Percentiles rank a stretch among this genome's conserved stretches.
These are phyloP conservation scores for Chydorus sphaericus DNA, from an alignment of 2,888 invertebrate genomes.

Conservation along the genomic window DNA sequence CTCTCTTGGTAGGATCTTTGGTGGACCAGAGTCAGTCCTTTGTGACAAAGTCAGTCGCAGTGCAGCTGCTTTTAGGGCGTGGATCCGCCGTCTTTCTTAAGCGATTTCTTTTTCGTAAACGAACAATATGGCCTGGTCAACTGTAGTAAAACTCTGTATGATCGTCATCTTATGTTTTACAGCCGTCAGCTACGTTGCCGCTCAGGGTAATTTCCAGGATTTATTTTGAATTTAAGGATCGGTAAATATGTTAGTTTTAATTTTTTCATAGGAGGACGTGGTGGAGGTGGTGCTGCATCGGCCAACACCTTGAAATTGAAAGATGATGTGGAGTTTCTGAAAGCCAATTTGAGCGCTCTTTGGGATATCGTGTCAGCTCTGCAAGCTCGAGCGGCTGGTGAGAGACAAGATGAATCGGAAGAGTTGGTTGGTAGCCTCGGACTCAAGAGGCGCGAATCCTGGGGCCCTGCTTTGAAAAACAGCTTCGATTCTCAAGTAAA, in stretches of 20 bases:
- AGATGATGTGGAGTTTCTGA: slow-evolving; percentile 13
- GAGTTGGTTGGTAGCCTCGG: slow-evolving; percentile 12
- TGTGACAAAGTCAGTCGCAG: too few relatives aligned
- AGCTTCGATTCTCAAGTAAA: slow-evolving; percentile 12
- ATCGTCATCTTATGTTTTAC: slow-evolving; percentile 6
- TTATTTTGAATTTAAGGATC: too few relatives aligned
- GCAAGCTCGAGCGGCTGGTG: slow-evolving; percentile 12
- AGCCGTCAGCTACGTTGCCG: slow-evolving; percentile 1
- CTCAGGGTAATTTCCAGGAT: slow-evolving; percentile 9
- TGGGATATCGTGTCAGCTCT: slow-evolving; percentile 13
- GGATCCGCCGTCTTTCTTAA: too few relatives aligned
- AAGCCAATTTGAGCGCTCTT: slow-evolving; percentile 13
- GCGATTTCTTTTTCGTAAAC: not conserved
- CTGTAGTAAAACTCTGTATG: not conserved
- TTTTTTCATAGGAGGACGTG: not conserved
- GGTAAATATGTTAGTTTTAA: not conserved
- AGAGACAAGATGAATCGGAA: slow-evolving; percentile 12
- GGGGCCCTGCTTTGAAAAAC: slow-evolving; percentile 12
- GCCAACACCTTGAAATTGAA: slow-evolving; percentile 7
- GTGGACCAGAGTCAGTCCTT: too few relatives aligned
- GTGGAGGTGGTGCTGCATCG: not conserved
- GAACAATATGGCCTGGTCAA: slow-evolving; percentile 1
- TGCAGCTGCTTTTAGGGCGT: too few relatives aligned
- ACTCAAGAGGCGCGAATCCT: slow-evolving; percentile 11
- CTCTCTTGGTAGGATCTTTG: not conserved